A percentile compares a stretch with the other conserved stretches of the same genome.
Conservation (phyloP, 2,113 vertebrate genomes). For the Eupsittula cactorum region DNA sequence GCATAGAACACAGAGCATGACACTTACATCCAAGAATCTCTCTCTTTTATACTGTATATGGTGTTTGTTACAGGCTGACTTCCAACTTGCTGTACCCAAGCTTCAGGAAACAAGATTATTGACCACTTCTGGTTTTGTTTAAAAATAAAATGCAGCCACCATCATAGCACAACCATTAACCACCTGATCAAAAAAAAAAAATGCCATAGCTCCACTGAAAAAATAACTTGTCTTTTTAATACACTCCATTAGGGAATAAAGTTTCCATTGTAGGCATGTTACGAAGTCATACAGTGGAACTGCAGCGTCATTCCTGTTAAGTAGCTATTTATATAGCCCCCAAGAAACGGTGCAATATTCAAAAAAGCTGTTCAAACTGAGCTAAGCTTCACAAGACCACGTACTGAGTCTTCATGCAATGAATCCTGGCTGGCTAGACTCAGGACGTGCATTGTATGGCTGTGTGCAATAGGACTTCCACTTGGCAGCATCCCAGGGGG, state of each 20-base stretch:
- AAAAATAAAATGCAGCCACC: constrained; percentile 31
- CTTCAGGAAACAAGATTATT: constrained; percentile 33
- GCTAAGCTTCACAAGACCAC: constrained; percentile 96
- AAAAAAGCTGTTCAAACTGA: constrained; percentile 84
- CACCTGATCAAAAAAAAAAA: constrained; percentile 30
- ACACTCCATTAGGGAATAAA: background rate
- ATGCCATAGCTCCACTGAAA: constrained; percentile 36
- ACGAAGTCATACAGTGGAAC: constrained; percentile 60
- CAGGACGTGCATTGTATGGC: constrained; percentile 88
- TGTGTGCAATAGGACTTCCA: constrained; percentile 85
- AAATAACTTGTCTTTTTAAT: constrained; percentile 44
- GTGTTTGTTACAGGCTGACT: constrained; percentile 38
- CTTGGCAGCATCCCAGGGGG: constrained; percentile 88
- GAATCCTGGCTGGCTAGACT: constrained; percentile 94
- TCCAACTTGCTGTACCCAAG: constrained; percentile 35
- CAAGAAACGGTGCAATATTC: background rate
- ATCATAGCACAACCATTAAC: constrained; percentile 26
- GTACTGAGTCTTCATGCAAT: constrained; percentile 93
- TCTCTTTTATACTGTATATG: constrained; percentile 58
- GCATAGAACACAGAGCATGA: constrained; percentile 51
- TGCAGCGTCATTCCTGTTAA: constrained; percentile 23
- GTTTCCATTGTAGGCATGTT: constrained; percentile 45
- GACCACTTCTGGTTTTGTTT: constrained; percentile 17
- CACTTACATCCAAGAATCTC: constrained; percentile 34
- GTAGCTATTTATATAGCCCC: background rate